Evolutionary conservation across 2,888 invertebrate genomes (phyloP).

Genomic region (Orchesellides sinensis): DNA sequence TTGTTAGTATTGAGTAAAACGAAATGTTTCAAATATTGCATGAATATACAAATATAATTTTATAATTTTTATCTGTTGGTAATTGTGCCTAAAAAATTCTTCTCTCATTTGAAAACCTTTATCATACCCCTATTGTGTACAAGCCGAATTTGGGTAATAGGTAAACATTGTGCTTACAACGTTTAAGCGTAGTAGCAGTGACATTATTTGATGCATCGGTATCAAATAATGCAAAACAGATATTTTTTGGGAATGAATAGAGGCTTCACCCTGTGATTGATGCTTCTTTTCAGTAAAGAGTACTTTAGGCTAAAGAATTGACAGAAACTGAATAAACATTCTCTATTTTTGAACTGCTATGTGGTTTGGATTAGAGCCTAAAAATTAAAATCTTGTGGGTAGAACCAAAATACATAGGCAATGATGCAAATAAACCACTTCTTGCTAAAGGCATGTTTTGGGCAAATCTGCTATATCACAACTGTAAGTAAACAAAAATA

Average conservation of each 20-base stretch:
- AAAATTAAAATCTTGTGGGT: neutral
- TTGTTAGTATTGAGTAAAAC: neutral
- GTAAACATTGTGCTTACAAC: slow-evolving; percentile 1
- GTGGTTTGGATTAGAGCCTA: neutral
- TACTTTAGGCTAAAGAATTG: neutral
- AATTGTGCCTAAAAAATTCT: neutral
- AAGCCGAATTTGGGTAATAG: neutral
- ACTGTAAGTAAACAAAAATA: too few species aligned
- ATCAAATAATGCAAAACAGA: neutral
- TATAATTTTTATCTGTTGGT: slow-evolving; percentile 10
- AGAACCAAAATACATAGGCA: neutral
- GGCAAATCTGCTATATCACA: too few species aligned
- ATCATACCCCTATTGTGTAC: neutral
- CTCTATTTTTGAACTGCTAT: neutral
- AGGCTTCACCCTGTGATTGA: slow-evolving; percentile 41
- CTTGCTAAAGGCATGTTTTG: too few species aligned
- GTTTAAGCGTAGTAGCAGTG: too few species aligned
- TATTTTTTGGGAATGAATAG: slow-evolving; percentile 5
- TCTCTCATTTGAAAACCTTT: neutral
- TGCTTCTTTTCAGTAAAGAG: slow-evolving; percentile 8
- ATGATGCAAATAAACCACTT: slow-evolving; percentile 1
- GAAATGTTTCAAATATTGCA: slow-evolving; percentile 21
- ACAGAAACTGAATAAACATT: slow-evolving; percentile 27
- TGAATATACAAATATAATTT: slow-evolving; percentile 32
- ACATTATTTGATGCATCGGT: slow-evolving; percentile 38